These are phyloP conservation scores for Bubo bubo DNA, from an alignment of 2,113 vertebrate species.

Conservation along the genomic window DNA sequence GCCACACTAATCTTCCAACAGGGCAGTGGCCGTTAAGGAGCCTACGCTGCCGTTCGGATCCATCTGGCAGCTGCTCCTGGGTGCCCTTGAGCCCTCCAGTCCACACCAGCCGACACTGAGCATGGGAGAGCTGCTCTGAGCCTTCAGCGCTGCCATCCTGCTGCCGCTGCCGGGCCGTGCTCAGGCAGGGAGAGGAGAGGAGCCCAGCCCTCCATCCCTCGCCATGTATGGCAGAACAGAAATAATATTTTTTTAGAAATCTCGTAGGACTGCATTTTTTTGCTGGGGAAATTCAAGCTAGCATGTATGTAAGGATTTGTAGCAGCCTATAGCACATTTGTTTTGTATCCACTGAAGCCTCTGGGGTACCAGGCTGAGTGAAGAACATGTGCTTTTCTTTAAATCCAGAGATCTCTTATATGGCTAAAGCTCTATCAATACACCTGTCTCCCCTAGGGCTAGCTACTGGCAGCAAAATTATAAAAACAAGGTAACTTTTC, in stretches of 20 bases:
- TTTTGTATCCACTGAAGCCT: not conserved
- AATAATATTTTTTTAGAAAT: rapidly evolving
- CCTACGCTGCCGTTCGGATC: rapidly evolving
- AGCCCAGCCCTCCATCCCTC: not conserved
- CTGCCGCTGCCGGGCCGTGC: rapidly evolving
- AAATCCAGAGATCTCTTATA: not conserved
- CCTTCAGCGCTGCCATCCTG: rapidly evolving
- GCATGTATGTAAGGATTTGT: not conserved
- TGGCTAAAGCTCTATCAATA: not conserved
- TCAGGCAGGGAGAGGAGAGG: rapidly evolving
- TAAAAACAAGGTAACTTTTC: not conserved
- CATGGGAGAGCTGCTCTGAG: rapidly evolving
- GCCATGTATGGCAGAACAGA: rapidly evolving
- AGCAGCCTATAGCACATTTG: not conserved
- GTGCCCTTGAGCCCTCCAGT: not conserved
- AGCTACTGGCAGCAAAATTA: not conserved
- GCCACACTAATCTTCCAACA: not conserved
- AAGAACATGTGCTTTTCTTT: not conserved
- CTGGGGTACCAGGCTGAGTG: not conserved
- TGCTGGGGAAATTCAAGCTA: not conserved
- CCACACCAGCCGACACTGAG: rapidly evolving
- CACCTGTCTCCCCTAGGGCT: not conserved
- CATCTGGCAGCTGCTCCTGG: not conserved
- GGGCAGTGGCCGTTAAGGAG: not conserved
- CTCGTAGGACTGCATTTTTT: not conserved